Base-by-base conservation (phyloP, 2,113 vertebrate species). In the Centropristis striata region DNA sequence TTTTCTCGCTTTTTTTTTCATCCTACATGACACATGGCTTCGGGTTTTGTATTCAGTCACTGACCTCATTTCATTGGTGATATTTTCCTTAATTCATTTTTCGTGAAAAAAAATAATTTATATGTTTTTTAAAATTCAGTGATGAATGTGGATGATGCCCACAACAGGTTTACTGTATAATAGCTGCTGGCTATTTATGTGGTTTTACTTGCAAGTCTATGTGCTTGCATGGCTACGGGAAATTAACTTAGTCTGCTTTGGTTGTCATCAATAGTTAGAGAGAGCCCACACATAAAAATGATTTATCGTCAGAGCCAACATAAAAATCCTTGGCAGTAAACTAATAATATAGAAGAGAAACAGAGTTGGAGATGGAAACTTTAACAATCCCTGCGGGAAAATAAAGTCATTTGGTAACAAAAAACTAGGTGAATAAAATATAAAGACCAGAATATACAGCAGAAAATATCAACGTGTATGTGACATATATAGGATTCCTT, bases 201-300 rank as follows among this genome's bases (percentile, higher is more conserved):
- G 37, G 44, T 32, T 74, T 66, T 41, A 58, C 4, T 65, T 75
- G n/a, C 23, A 12, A 41, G 54, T 50, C 59, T 53, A 32, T 47
- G 27, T 55, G 51, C 76, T 39, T 55, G 51, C 51, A 39, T 68
- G 27, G 54, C 36, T 21, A 15, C 73, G 73, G 64, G 70, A 64
- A 81, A 88, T 81, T 42, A 60, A 75, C 36, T 78, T 55, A 71
- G 59, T 47, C 39, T 44, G 57, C 28, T 78, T n/a, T 15, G 8
- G 47, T 66, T 84, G 76, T 84, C 71, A 86, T 71, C 60, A 75
- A 57, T 53, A 77, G 50, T 71, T 68, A 68, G 51, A 67, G 69
- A 71, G 66, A 65, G 63, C 28, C 23, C 21, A 71, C 41, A 27
- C 68, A 21, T 70, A 41, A 69, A 84, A 51, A 70, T 71, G 36